Percentiles rank a stretch among this genome's conserved stretches.
Conservation (phyloP, 2,888 invertebrate species). For the Nephrocerus scutellatus region DNA sequence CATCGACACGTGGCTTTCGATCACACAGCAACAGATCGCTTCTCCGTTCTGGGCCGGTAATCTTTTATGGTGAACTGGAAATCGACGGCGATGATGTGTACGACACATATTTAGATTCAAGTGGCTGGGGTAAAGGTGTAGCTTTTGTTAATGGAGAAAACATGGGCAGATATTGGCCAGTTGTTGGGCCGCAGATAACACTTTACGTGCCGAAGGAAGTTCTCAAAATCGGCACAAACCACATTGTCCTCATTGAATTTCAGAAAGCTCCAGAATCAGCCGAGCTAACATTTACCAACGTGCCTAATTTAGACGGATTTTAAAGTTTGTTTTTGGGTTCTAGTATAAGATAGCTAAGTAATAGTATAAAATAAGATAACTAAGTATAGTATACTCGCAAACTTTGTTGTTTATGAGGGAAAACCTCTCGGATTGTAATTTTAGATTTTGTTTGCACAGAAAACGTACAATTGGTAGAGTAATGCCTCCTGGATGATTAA, state of each 20-base stretch:
- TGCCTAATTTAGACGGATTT: slow-evolving; percentile 41
- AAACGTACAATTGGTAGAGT: too few relatives aligned
- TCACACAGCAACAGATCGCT: slow-evolving; percentile 19
- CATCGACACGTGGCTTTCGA: slow-evolving; percentile 21
- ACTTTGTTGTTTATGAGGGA: too few relatives aligned
- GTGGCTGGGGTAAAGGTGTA: slow-evolving; percentile 80
- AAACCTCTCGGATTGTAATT: too few relatives aligned
- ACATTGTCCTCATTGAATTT: slow-evolving; percentile 55
- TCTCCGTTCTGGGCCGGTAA: slow-evolving; percentile 49
- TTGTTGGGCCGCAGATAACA: slow-evolving; percentile 72
- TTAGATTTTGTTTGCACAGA: too few relatives aligned
- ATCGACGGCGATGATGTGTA: slow-evolving; percentile 47
- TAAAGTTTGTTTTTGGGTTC: slow-evolving; percentile 9
- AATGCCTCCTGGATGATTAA: too few relatives aligned
- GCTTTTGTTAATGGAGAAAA: slow-evolving; percentile 80
- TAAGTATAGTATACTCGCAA: too few relatives aligned
- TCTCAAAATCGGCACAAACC: slow-evolving; percentile 53
- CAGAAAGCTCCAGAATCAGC: slow-evolving; percentile 44
- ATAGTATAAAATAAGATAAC: too few relatives aligned
- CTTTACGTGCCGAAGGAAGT: slow-evolving; percentile 75
- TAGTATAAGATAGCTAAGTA: too few relatives aligned
- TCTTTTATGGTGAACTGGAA: slow-evolving; percentile 49
- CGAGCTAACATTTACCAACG: slow-evolving; percentile 42
- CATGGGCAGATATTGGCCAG: slow-evolving; percentile 77
- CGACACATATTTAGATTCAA: slow-evolving; percentile 73